Percentiles rank a stretch among this genome's conserved stretches.
Conservation (phyloP, 2,888 invertebrate species). For the Cataglyphis cursor region DNA sequence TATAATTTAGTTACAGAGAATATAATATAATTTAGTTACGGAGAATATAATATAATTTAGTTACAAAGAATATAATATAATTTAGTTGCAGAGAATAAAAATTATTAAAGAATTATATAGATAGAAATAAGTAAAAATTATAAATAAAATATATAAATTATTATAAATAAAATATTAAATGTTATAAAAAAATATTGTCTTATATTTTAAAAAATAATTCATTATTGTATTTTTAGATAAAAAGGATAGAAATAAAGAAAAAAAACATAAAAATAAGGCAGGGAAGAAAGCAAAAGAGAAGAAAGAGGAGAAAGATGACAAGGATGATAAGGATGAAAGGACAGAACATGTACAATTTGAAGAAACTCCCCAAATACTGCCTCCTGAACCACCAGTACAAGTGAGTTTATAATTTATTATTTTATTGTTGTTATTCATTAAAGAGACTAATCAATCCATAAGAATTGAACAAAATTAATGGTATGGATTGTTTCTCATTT, state of each 20-base stretch:
- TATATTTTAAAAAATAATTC: background rate
- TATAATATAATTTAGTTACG: background rate
- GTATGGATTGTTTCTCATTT: background rate
- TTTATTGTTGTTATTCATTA: conserved; percentile 9
- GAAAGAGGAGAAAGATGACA: conserved; percentile 87
- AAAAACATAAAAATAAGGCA: conserved; percentile 76
- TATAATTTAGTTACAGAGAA: background rate
- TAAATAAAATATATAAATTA: background rate
- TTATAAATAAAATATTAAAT: conserved; percentile 1
- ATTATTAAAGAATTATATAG: background rate
- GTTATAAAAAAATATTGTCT: background rate
- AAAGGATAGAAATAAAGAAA: conserved; percentile 80
- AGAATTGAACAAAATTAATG: background rate
- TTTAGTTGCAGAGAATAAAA: background rate
- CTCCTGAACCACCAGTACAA: conserved; percentile 86
- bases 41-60: background rate
- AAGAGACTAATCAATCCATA: background rate
- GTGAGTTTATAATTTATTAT: conserved; percentile 57
- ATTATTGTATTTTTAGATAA: conserved; percentile 70
- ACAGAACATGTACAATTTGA: conserved; percentile 91
- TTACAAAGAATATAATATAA: too few species aligned
- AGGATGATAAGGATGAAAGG: conserved; percentile 88
- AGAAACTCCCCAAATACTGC: conserved; percentile 90
- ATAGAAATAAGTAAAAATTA: background rate
- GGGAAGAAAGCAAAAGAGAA: conserved; percentile 88